A percentile compares a stretch with the other conserved stretches of the same genome.
phyloP scores from a whole-genome alignment of 1,140 invertebrate genomes.

The Berghia stephanieae region DNA sequence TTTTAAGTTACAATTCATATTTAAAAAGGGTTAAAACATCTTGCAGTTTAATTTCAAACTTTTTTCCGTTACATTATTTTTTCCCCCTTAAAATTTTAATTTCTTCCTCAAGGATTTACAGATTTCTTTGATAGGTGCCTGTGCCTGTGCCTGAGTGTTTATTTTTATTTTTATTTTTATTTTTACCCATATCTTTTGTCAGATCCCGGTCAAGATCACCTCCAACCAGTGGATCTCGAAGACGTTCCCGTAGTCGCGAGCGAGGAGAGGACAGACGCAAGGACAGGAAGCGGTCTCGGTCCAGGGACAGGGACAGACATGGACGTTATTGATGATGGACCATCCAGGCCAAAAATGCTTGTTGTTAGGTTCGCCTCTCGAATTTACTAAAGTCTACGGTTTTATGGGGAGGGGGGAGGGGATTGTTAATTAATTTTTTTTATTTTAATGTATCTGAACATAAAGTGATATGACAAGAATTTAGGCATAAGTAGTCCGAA shows the following conservation, averaged over 20 bases:
- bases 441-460: too few relatives aligned
- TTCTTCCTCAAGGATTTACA: background rate
- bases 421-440: too few relatives aligned
- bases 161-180: background rate
- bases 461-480: too few relatives aligned
- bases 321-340: constrained; percentile 48
- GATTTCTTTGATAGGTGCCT: background rate
- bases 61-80: background rate
- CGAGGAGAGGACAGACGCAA: too few relatives aligned
- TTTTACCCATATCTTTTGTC: background rate
- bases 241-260: constrained; percentile 46
- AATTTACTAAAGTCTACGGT: too few relatives aligned
- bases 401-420: too few relatives aligned
- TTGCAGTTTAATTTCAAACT: background rate
- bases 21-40: too few relatives aligned
- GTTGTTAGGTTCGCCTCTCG: too few relatives aligned
- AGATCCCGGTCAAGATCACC: constrained; percentile 61
- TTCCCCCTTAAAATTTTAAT: background rate
- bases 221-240: constrained; percentile 51
- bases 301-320: constrained; percentile 48
- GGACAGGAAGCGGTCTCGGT: constrained; percentile 48
- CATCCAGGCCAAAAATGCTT: too few relatives aligned
- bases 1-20: too few relatives aligned
- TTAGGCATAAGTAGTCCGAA: too few relatives aligned
- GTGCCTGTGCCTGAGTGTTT: constrained; percentile 37